Evolutionary conservation across 2,113 vertebrate genomes (phyloP).

Genomic region (Misgurnus anguillicaudatus): DNA sequence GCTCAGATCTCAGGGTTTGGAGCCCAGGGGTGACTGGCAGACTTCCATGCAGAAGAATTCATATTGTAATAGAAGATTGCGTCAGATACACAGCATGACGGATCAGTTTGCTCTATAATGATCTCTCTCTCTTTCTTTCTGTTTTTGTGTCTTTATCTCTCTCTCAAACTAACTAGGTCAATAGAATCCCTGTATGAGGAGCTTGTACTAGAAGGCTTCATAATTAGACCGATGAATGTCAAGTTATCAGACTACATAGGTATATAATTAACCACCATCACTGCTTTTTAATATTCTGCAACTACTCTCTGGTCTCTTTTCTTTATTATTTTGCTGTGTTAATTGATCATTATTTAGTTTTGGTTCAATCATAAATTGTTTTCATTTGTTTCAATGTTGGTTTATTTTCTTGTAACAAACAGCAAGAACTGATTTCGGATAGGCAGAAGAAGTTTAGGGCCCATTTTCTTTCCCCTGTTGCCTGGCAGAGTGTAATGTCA

Average conservation of each 20-base stretch:
- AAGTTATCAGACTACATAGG: conserved; percentile 80
- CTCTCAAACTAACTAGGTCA: conserved; percentile 64
- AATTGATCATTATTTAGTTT: too few relatives aligned
- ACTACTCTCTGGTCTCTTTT: background rate
- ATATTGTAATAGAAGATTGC: conserved; percentile 18
- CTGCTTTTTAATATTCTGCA: background rate
- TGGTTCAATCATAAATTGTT: too few relatives aligned
- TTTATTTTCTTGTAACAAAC: too few relatives aligned
- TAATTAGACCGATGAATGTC: conserved; percentile 74
- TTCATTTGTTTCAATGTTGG: background rate
- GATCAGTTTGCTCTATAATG: conserved; percentile 7
- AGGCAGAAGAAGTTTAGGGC: background rate
- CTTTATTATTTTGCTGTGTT: background rate
- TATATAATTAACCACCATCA: conserved; percentile 49
- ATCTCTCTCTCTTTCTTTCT: conserved; percentile 3
- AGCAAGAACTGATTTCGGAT: background rate
- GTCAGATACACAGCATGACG: conserved; percentile 23
- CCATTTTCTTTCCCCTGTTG: background rate
- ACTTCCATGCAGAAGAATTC: conserved; percentile 7
- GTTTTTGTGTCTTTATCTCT: conserved; percentile 14
- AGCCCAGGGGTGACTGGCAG: background rate
- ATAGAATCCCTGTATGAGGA: conserved; percentile 82
- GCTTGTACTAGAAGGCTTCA: conserved; percentile 76
- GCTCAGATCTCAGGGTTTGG: background rate
- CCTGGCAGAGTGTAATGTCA: conserved; percentile 5